A percentile compares a stretch with the other conserved stretches of the same genome.
Evolutionary conservation across 2,113 vertebrate species (phyloP).

Genomic region (Pseudopipra pipra): DNA sequence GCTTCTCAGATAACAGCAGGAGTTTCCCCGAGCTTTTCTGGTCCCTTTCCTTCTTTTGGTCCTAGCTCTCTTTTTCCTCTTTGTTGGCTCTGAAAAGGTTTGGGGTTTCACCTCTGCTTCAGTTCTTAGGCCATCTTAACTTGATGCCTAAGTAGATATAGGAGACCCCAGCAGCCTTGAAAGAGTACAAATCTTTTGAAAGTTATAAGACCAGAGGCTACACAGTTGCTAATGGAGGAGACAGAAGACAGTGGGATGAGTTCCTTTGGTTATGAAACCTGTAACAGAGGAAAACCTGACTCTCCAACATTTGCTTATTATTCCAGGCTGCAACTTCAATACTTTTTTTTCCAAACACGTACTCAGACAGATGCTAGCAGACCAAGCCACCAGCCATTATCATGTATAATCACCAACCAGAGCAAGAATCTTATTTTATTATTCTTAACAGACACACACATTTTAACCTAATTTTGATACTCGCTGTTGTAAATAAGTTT

Average conservation of each 20-base stretch:
- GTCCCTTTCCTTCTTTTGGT: neutral
- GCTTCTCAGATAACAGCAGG: neutral
- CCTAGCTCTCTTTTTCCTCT: neutral
- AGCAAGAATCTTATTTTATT: slow-evolving; percentile 27
- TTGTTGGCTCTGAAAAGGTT: neutral
- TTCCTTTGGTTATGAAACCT: neutral
- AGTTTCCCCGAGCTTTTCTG: neutral
- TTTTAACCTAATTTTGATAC: slow-evolving; percentile 24
- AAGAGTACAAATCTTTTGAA: neutral
- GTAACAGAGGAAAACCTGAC: neutral
- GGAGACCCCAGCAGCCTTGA: neutral
- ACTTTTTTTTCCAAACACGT: neutral
- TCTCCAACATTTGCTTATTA: neutral
- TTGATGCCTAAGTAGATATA: neutral
- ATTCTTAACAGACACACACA: slow-evolving; percentile 5
- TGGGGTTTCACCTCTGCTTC: neutral
- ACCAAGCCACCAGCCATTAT: neutral
- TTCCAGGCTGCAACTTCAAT: neutral
- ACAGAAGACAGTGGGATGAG: neutral
- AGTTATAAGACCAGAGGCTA: neutral
- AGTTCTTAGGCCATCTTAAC: neutral
- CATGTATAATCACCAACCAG: neutral
- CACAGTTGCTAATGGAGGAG: accelerated
- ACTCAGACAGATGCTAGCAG: neutral
- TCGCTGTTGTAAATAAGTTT: neutral